Evolutionary conservation across 2,888 invertebrate species (phyloP).

Genomic region (Drosophila koepferae): DNA sequence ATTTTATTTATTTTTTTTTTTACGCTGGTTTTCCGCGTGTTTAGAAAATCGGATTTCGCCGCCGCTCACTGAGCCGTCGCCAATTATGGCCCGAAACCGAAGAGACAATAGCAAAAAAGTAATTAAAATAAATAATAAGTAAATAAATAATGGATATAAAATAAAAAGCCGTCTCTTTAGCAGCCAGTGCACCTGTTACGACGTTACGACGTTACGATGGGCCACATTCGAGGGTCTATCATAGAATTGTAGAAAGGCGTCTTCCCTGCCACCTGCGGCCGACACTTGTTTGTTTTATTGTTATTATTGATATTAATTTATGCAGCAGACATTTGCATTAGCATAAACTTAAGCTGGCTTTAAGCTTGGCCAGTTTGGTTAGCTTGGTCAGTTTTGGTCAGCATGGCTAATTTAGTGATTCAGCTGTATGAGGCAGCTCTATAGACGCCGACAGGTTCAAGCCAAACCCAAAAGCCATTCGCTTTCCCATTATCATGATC

Average conservation of each 20-base stretch:
- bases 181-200: slow-evolving; percentile 36
- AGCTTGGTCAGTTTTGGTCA: slow-evolving; percentile 19
- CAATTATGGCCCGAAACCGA: slow-evolving; percentile 1
- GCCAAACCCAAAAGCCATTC: slow-evolving; percentile 38
- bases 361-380: slow-evolving; percentile 26
- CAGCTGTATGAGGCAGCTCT: slow-evolving; percentile 8
- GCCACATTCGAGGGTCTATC: slow-evolving; percentile 45
- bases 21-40: background rate
- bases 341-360: slow-evolving; percentile 65
- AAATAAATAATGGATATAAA: slow-evolving; percentile 1
- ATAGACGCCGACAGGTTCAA: slow-evolving; percentile 55
- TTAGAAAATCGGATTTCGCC: background rate
- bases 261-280: slow-evolving; percentile 3
- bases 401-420: slow-evolving; percentile 50
- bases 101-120: background rate
- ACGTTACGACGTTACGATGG: background rate
- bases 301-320: slow-evolving; percentile 73
- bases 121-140: background rate
- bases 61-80: background rate
- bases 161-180: slow-evolving; percentile 13
- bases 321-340: slow-evolving; percentile 74
- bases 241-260: slow-evolving; percentile 19
- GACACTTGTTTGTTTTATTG: slow-evolving; percentile 45
- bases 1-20: background rate
- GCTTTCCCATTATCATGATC: slow-evolving; percentile 56